Evolutionary conservation across 2,797 vertebrate species (phyloP), one percentile per base, ranked within the genome.

Genomic region (Leptatherina wallacei): DNA sequence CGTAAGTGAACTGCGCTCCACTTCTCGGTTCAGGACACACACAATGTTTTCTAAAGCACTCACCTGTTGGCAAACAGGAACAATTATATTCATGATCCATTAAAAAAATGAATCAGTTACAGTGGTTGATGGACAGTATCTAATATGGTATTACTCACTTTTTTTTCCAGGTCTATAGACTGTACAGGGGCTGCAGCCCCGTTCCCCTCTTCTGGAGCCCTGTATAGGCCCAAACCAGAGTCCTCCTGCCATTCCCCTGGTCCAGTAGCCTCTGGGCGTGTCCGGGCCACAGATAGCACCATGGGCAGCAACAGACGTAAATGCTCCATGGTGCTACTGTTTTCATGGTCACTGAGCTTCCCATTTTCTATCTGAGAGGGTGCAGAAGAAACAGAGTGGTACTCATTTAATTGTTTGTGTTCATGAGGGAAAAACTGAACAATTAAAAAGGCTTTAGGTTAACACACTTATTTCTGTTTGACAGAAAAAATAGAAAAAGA

Each of bases 1-100:
- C 0, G 94, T 95, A 0, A 96, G 69, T 0, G 96, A 96, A 5
- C 94, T 95, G 52, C 96, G 92, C 81, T 98, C 97, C 87, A 99
- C 96, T 77, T 99, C 98, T 7, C 97, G 95, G 85, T 98, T 99
- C 60, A 99, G 92, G 66, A 99, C 98, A 0, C 97, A 98, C 33
- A 97, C 96, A 0, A 98, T 98, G 91, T 98, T 97, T 93, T 99
- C 97, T 44, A 99, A 95, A 12, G 97, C 96, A 0, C 77, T 92
- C 0, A 96, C 94, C 92, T 98, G 95, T 82, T 0, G 82, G 82
- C 18, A 91, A 90, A 1, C 85, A 57, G 24, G 5, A 58, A 76
- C 6, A 58, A 59, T 60, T 1, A 3, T 0, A 35, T 61, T 81
- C 4, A 81, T 49, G 32, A 16, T 27, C 40, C 33, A 2, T 20